Evolutionary conservation across 2,888 invertebrate species (phyloP).

Genomic region (Choristoneura rosaceana): DNA sequence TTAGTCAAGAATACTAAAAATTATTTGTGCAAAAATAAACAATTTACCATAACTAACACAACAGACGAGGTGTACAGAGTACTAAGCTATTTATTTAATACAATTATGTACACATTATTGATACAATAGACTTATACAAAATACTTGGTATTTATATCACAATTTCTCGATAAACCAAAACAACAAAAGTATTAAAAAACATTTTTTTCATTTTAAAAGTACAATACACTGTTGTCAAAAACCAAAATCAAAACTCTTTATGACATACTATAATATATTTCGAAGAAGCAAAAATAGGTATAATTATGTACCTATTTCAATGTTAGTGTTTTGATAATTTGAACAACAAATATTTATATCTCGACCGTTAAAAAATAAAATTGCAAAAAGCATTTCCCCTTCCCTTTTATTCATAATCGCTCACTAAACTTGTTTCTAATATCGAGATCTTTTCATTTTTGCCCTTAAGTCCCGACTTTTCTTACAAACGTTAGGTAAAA

Average conservation of each 20-base stretch:
- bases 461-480: no score
- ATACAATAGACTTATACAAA: slow-evolving; percentile 20
- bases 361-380: no score
- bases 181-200: not conserved
- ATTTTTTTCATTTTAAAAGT: slow-evolving; percentile 81
- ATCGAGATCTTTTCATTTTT: no score
- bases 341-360: no score
- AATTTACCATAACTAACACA: slow-evolving; percentile 30
- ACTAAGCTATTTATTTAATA: slow-evolving; percentile 14
- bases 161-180: slow-evolving; percentile 19
- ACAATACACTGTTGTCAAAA: not conserved
- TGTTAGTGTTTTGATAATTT: no score
- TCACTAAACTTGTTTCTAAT: no score
- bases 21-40: slow-evolving; percentile 8
- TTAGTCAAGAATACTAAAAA: not conserved
- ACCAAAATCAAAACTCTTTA: not conserved
- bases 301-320: no score
- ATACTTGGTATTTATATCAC: slow-evolving; percentile 40
- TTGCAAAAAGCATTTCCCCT: no score
- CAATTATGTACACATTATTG: slow-evolving; percentile 12
- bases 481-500: no score
- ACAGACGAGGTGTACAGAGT: slow-evolving; percentile 25
- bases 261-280: no score
- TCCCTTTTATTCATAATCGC: no score
- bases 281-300: no score